These are phyloP conservation scores for Zaprionus lachaisei DNA, from an alignment of 1,140 invertebrate genomes.

Conservation along the genomic window DNA sequence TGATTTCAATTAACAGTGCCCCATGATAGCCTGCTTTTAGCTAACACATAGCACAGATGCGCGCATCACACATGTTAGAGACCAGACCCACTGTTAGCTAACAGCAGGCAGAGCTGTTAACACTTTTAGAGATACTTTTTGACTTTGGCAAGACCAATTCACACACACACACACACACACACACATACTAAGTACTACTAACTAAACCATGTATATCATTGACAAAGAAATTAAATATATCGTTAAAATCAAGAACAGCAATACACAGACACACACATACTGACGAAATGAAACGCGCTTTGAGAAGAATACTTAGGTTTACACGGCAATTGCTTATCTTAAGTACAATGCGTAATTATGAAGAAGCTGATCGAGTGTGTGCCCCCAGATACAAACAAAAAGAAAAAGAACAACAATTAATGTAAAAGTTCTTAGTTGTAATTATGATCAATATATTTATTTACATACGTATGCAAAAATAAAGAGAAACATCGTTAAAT, in stretches of 20 bases:
- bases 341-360: slow-evolving; percentile 42
- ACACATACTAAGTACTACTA: not conserved
- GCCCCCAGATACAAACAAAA: slow-evolving; percentile 21
- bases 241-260: slow-evolving; percentile 45
- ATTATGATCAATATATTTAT: slow-evolving; percentile 77
- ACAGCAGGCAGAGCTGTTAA: slow-evolving; percentile 38
- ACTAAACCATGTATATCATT: slow-evolving; percentile 45
- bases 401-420: slow-evolving; percentile 39
- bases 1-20: slow-evolving; percentile 20
- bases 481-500: slow-evolving; percentile 80
- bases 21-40: slow-evolving; percentile 38
- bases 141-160: slow-evolving; percentile 1
- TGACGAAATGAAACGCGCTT: slow-evolving; percentile 46
- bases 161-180: too few species aligned
- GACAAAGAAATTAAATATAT: slow-evolving; percentile 25
- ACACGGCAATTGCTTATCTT: slow-evolving; percentile 9
- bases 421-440: slow-evolving; percentile 78
- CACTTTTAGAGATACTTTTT: slow-evolving; percentile 22
- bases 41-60: slow-evolving; percentile 39
- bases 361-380: slow-evolving; percentile 44
- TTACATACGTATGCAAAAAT: slow-evolving; percentile 78
- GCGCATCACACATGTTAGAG: slow-evolving; percentile 56
- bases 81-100: slow-evolving; percentile 36
- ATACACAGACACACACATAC: slow-evolving; percentile 44
- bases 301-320: slow-evolving; percentile 47